A percentile compares a stretch with the other conserved stretches of the same genome.
phyloP scores from a whole-genome alignment of 2,113 vertebrate genomes.

The Ancistrus triradiatus region DNA sequence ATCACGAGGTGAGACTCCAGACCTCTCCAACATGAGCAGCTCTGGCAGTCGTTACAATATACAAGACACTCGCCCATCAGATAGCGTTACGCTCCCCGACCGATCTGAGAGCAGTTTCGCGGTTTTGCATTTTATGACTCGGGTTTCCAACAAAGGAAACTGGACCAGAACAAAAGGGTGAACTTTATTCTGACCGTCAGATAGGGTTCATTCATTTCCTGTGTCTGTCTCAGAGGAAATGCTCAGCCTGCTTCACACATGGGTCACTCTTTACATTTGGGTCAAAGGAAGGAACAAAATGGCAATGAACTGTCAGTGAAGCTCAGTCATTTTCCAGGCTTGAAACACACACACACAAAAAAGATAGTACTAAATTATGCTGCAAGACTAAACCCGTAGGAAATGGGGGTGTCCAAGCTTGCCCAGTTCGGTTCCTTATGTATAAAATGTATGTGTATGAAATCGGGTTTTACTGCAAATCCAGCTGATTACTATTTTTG shows the following conservation, averaged over 20 bases:
- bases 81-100: not conserved
- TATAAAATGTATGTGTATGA: too few species aligned
- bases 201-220: slow-evolving; percentile 35
- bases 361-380: too few species aligned
- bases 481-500: too few species aligned
- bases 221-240: slow-evolving; percentile 21
- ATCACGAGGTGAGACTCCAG: slow-evolving; percentile 2
- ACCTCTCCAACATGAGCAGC: not conserved
- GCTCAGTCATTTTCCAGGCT: slow-evolving; percentile 1
- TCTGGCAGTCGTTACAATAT: not conserved
- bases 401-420: too few species aligned
- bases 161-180: slow-evolving; percentile 26
- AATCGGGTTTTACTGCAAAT: too few species aligned
- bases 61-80: not conserved
- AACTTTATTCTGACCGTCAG: slow-evolving; percentile 29
- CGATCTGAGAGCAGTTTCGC: not conserved
- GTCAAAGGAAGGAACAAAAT: slow-evolving; percentile 15
- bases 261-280: slow-evolving; percentile 16
- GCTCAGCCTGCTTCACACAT: slow-evolving; percentile 18
- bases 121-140: not conserved
- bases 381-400: too few species aligned
- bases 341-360: too few species aligned
- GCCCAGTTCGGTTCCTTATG: too few species aligned
- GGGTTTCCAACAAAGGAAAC: not conserved
- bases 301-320: slow-evolving; percentile 11